A percentile compares a stretch with the other conserved stretches of the same genome.
Conservation (phyloP, 2,797 vertebrate species). For the Bovichtus diacanthus region DNA sequence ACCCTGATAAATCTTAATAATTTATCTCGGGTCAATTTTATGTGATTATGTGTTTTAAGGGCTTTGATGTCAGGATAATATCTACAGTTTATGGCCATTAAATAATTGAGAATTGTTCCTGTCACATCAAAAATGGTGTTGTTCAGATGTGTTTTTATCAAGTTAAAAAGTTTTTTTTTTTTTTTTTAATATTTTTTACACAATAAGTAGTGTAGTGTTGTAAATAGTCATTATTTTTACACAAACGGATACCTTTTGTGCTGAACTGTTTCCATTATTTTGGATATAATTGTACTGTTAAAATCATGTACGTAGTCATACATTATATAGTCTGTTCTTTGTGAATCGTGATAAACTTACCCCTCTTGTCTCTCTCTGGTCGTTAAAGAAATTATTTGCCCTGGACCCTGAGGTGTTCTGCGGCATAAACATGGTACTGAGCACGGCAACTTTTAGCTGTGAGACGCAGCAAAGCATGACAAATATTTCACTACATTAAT, state of each 20-base stretch:
- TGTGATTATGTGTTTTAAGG: not conserved
- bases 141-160: too few relatives aligned
- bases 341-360: conserved; percentile 66
- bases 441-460: conserved; percentile 72
- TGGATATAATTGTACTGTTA: conserved; percentile 8
- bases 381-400: conserved; percentile 85
- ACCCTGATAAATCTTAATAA: not conserved
- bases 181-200: too few relatives aligned
- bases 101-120: not conserved
- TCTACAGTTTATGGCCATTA: not conserved
- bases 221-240: not conserved
- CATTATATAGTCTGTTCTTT: conserved; percentile 37
- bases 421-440: conserved; percentile 85
- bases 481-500: conserved; percentile 76
- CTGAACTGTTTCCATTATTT: conserved; percentile 1
- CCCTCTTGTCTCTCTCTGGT: conserved; percentile 78
- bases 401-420: conserved; percentile 85
- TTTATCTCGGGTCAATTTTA: not conserved
- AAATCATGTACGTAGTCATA: conserved; percentile 21
- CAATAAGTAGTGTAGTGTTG: not conserved
- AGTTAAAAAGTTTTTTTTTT: not conserved
- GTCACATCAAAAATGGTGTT: not conserved
- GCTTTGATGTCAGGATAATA: not conserved
- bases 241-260: not conserved
- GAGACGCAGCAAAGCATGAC: conserved; percentile 79